These are phyloP conservation scores for Melozone crissalis DNA, from an alignment of 2,113 vertebrate genomes.

Conservation along the genomic window DNA sequence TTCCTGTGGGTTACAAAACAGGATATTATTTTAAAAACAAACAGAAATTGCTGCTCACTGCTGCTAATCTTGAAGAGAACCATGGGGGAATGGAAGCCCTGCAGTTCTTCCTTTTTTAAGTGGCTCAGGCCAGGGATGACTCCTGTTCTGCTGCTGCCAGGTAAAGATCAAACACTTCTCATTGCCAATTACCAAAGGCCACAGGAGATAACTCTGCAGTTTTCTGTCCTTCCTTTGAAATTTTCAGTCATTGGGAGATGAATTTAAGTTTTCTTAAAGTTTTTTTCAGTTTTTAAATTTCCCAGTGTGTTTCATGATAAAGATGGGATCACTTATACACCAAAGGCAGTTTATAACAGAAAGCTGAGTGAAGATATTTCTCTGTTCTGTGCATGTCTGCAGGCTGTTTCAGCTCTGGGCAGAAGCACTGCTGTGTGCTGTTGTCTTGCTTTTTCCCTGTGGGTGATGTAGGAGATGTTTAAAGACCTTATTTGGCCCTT, in stretches of 20 bases:
- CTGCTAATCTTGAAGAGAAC: slow-evolving; percentile 26
- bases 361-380: not conserved
- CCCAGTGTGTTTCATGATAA: not conserved
- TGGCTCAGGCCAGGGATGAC: not conserved
- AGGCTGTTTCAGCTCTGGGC: not conserved
- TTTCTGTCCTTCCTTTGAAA: slow-evolving; percentile 9
- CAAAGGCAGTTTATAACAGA: not conserved
- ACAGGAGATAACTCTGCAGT: not conserved
- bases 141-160: slow-evolving; percentile 10
- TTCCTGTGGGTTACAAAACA: slow-evolving; percentile 68
- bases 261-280: not conserved
- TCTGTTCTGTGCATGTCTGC: not conserved
- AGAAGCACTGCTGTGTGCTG: not conserved
- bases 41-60: slow-evolving; percentile 35
- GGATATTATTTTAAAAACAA: slow-evolving; percentile 67
- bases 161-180: slow-evolving; percentile 38
- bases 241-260: not conserved
- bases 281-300: not conserved
- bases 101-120: not conserved
- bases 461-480: not conserved
- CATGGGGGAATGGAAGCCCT: slow-evolving; percentile 2
- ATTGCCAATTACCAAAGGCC: not conserved
- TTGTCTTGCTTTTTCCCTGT: not conserved
- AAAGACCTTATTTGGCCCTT: not conserved
- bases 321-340: not conserved